A percentile compares a stretch with the other conserved stretches of the same genome.
These are phyloP conservation scores for Tetranychus piercei DNA, from an alignment of 2,888 invertebrate species.

Conservation along the genomic window DNA sequence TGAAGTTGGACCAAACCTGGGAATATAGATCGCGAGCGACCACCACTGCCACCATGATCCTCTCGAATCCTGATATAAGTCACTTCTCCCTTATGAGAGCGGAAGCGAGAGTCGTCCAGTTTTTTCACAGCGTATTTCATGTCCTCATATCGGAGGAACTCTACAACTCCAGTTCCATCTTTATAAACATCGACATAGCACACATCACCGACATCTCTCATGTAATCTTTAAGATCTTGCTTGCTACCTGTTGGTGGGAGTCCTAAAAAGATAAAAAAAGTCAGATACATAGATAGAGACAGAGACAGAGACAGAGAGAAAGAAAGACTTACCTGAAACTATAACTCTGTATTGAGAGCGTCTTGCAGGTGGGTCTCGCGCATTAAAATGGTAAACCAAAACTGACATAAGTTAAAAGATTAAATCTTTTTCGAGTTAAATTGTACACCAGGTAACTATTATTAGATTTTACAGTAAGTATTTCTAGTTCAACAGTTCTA, in stretches of 20 bases:
- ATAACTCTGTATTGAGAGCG: conserved; percentile 85
- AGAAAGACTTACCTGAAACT: conserved; percentile 49
- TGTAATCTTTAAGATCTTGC: conserved; percentile 92
- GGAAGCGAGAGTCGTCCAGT: conserved; percentile 88
- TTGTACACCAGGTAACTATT: conserved; percentile 43
- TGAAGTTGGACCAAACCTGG: no score
- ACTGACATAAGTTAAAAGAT: no score
- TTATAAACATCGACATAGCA: no score
- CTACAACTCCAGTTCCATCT: no score
- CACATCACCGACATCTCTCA: conserved; percentile 97
- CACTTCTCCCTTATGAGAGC: conserved; percentile 96
- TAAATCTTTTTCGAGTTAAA: no score
- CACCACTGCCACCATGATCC: conserved; percentile 46
- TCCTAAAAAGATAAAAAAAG: no score
- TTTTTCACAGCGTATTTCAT: no score
- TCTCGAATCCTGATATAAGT: conserved; percentile 92
- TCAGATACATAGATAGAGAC: no score
- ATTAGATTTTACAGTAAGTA: no score
- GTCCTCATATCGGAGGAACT: no score
- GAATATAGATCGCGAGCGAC: conserved; percentile 39
- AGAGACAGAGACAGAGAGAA: not conserved
- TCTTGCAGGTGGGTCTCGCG: conserved; percentile 70
- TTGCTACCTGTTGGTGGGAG: conserved; percentile 73
- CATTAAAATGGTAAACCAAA: no score
- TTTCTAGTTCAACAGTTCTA: no score